phyloP scores from a whole-genome alignment of 92 coral and sea anemone species.

The Pocillopora meandrina region DNA sequence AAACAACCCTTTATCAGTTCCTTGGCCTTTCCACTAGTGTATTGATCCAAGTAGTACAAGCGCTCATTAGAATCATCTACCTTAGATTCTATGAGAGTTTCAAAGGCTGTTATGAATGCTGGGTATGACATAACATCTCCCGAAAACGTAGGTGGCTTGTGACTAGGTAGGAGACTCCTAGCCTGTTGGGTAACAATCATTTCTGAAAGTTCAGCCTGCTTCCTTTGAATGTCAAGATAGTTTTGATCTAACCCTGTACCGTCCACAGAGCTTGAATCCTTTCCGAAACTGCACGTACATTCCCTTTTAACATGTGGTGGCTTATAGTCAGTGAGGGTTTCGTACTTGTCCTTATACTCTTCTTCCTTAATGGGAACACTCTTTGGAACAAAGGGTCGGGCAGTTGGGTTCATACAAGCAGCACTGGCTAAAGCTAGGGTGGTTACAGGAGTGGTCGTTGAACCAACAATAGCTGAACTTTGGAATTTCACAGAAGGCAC shows the following conservation, averaged over 20 bases:
- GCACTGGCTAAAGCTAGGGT: too few species aligned
- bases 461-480: too few species aligned
- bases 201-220: slow-evolving; percentile 61
- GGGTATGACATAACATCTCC: slow-evolving; percentile 74
- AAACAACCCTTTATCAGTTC: slow-evolving; percentile 64
- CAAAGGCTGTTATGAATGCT: slow-evolving; percentile 68
- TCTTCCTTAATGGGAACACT: neutral
- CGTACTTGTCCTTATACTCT: too few species aligned
- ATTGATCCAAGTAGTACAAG: slow-evolving; percentile 58
- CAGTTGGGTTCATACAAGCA: too few species aligned
- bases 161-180: slow-evolving; percentile 56
- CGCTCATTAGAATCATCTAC: neutral
- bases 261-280: too few species aligned
- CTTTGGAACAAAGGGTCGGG: slow-evolving; percentile 13
- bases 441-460: too few species aligned
- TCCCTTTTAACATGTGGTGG: too few species aligned
- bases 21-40: slow-evolving; percentile 64
- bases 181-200: slow-evolving; percentile 67
- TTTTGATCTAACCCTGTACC: too few species aligned
- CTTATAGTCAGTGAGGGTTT: too few species aligned
- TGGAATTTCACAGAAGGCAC: too few species aligned
- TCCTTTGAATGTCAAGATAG: slow-evolving; percentile 16
- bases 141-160: slow-evolving; percentile 65
- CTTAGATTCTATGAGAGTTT: slow-evolving; percentile 56
- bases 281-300: too few species aligned